Base-by-base conservation (phyloP, 2,113 vertebrate genomes). In the Rhegmatorhina hoffmannsi region DNA sequence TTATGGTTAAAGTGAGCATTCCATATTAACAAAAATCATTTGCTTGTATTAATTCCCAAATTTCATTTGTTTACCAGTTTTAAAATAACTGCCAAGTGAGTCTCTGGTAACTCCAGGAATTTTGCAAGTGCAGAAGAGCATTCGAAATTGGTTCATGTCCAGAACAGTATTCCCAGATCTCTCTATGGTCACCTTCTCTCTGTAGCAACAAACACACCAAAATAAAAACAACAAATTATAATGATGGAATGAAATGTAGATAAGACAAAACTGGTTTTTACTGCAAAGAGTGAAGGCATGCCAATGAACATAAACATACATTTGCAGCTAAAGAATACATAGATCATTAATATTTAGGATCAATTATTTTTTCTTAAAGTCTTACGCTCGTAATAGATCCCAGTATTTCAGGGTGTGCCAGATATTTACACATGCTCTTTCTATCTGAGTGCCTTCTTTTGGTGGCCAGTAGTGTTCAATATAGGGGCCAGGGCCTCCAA, bases 91-190 rank as follows among this genome's bases (percentile, higher is more conserved):
- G 69, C 40, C 36, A 29, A 99, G 74, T 1, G 97, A 98, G 95
- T 99, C 99, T 96, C 98, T 99, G 79, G 96, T 97, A 76, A 98
- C 56, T 87, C 99, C 99, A 46, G 99, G 99, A 81, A 99, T 97
- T 97, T 98, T 99, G 97, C 99, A 99, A 72, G 99, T 99, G 73
- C 98, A 98, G 98, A 98, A 99, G 23, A 99, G 83, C 98, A 98
- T 99, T 92, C 98, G 98, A 96, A 99, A 99, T 73, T 99, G 99
- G 94, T 97, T 97, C 99, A 99, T 99, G 96, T 99, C 99, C 64
- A 99, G 97, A 36, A 98, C 94, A 31, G 36, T 70, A 92, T 97
- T 97, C 34, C 98, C 97, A 94, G 97, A 85, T 97, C 98, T 99
- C 84, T 99, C 98, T 60, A 98, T 91, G 73, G 97, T 85, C 73